Evolutionary conservation across 2,797 vertebrate genomes (phyloP), one percentile per base, ranked within the genome.

Genomic region (Oceanodroma leucorhoa): DNA sequence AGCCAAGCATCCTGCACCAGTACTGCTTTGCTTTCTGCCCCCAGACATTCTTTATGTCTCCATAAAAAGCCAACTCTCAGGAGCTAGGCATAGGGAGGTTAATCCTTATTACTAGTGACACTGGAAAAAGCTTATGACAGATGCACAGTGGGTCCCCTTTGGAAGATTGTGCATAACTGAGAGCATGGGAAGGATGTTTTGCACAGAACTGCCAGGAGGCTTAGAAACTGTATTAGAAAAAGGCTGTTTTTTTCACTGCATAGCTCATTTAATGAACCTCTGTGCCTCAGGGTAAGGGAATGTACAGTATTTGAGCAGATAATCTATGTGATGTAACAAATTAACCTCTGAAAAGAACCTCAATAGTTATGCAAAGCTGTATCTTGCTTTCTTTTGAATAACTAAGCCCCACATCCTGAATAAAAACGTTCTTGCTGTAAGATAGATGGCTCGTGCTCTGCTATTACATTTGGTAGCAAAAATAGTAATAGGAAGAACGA

Each of bases 231-330:
- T 95, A 94, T 81, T 93, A 96, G 92, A 93, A 95, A 95, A 95
- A 92, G 55, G 30, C 71, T 96, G 64, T 0, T 73, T 95, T 94
- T 93, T 94, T 91, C 60, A 83, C 75, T 92, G 71, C 83, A 83
- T 83, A 91, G 80, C 55, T 92, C 93, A 38, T 96, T 97, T 96
- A 96, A 95, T 95, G 90, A 97, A 89, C 75, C 73, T 78, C 91
- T 95, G 62, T 89, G 95, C 93, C 93, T 95, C 85, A 61, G 93
- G 95, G 92, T 93, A 93, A 84, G 94, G 88, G 94, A 96, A 93
- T 87, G 95, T 96, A 96, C 95, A 96, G 94, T 94, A 96, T 97
- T 97, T 95, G 90, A 96, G 89, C 80, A 94, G 96, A 96, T 96
- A 97, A 97, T 95, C 96, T 95, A 96, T 79, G 87, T 96, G 94